Percentiles rank a stretch among this genome's conserved stretches.
phyloP scores from a whole-genome alignment of 2,888 invertebrate species.

The Pollenia angustigena region DNA sequence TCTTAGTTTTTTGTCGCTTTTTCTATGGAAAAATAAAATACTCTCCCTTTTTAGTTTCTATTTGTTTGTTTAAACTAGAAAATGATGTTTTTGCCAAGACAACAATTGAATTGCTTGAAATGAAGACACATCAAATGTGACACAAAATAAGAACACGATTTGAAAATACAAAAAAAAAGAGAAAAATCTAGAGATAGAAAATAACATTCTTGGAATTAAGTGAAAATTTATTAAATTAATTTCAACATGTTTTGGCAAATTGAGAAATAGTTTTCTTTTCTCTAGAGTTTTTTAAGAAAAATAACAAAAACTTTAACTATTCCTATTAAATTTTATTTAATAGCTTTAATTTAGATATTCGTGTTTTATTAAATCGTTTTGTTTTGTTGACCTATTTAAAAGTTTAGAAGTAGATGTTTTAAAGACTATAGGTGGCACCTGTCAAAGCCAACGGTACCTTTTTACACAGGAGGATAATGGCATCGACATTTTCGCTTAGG shows the following conservation, averaged over 20 bases:
- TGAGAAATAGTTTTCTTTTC: neutral
- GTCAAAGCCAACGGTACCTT: too few species aligned
- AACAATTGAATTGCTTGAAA: slow-evolving; percentile 1
- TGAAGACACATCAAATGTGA: neutral
- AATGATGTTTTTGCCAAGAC: slow-evolving; percentile 44
- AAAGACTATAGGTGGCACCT: too few species aligned
- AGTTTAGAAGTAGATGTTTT: too few species aligned
- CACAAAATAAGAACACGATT: neutral
- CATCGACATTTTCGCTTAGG: too few species aligned
- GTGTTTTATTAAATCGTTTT: too few species aligned
- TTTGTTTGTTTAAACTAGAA: slow-evolving; percentile 28
- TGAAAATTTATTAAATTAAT: slow-evolving; percentile 38
- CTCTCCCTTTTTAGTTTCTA: slow-evolving; percentile 32
- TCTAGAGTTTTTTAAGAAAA: neutral
- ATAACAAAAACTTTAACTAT: neutral
- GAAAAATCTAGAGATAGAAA: neutral
- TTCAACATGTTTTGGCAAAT: slow-evolving; percentile 15
- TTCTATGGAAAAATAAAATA: neutral
- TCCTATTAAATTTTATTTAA: too few species aligned
- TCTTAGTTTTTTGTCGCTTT: neutral
- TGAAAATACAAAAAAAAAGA: neutral
- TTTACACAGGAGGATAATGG: too few species aligned
- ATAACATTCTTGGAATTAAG: neutral
- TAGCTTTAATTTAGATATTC: too few species aligned
- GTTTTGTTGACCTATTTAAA: too few species aligned